Conservation (phyloP, 2,888 invertebrate genomes). For the Heliconius ismenius region DNA sequence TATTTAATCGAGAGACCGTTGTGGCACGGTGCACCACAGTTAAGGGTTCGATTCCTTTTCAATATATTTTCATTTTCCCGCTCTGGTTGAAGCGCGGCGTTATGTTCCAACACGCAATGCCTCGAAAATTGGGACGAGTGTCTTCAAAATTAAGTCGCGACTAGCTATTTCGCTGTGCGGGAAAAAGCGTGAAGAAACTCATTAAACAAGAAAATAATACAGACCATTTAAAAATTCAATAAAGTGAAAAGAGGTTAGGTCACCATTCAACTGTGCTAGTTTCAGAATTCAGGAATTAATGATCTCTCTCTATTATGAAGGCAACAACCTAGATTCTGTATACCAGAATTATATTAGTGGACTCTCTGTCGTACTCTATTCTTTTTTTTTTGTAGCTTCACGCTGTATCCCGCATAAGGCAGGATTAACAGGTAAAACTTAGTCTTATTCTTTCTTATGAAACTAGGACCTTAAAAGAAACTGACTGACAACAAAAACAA, state of each 20-base stretch:
- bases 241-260: conserved; percentile 20
- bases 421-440: not conserved
- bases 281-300: conserved; percentile 19
- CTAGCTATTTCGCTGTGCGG: too few species aligned
- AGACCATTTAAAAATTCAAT: conserved; percentile 12
- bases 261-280: conserved; percentile 21
- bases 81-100: too few species aligned
- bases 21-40: too few species aligned
- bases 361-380: not conserved
- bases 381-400: not conserved
- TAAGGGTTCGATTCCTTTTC: too few species aligned
- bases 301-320: conserved; percentile 2
- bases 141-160: too few species aligned
- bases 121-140: too few species aligned
- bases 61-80: too few species aligned
- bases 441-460: too few species aligned
- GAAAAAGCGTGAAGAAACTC: not conserved
- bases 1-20: too few species aligned
- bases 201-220: conserved; percentile 12
- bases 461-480: too few species aligned
- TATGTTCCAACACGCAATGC: too few species aligned
- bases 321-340: not conserved
- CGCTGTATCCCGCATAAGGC: not conserved
- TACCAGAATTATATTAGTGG: not conserved
- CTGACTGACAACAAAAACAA: too few species aligned